Evolutionary conservation across 2,113 vertebrate species (phyloP), one percentile per base, ranked within the genome.

Genomic region (Malurus alboscapulatus): DNA sequence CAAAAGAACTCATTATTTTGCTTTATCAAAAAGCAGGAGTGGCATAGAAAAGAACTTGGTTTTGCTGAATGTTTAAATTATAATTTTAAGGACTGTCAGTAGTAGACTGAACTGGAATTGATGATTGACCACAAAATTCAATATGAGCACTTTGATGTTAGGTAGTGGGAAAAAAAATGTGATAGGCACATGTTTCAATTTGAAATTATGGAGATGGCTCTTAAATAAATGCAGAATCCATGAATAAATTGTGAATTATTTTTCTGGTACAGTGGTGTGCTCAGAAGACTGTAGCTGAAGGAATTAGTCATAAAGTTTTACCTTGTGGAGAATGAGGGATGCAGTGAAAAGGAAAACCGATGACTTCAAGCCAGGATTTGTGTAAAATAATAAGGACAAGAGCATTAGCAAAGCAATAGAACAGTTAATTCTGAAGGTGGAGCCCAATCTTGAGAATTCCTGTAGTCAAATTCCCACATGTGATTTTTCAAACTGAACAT

Each of bases 191-290:
- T 3, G 5, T 83, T 95, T 93, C 74, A 66, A 74, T 88, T 93
- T 88, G 51, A 95, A 95, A 88, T 94, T 90, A 84, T 71, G 79
- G 67, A 92, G 68, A 55, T 86, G 71, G 50, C 86, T 93, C 48
- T 90, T 91, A 88, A 95, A 81, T 85, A 90, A 47, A 90, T 88
- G 53, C 72, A 88, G 65, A 94, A 96, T 84, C 91, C 63, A 88
- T 90, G 38, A 92, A 92, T 92, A 90, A 90, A 86, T 78, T 40
- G 63, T 73, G 75, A 62, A 84, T 88, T 85, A 73, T 87, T 91
- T 93, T 94, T 95, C 76, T 93, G 86, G 51, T 84, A 86, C 73
- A 84, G 55, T 71, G 86, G 48, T 47, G 17, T 71, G 76, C 82
- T 90, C 83, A 86, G 79, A 90, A 92, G 55, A 30, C 72, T 95